Evolutionary conservation across 2,888 invertebrate species (phyloP).

Genomic region (Eupithecia pulchellata): DNA sequence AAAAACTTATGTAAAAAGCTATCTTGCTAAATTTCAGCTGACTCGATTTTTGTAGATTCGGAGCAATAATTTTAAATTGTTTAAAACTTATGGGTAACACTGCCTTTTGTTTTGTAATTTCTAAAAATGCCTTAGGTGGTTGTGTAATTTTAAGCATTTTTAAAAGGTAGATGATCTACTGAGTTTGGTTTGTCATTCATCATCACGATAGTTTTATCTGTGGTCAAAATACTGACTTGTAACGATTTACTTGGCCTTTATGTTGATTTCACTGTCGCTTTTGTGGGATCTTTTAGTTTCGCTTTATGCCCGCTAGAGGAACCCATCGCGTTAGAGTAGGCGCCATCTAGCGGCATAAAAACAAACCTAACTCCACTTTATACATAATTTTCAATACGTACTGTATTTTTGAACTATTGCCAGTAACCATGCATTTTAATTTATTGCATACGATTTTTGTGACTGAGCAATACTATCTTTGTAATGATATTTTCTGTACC

Average conservation of each 20-base stretch:
- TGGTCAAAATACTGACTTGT: conserved; percentile 15
- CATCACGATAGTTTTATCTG: conserved; percentile 38
- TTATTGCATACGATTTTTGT: conserved; percentile 64
- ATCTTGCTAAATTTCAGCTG: conserved; percentile 60
- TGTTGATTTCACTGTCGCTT: conserved; percentile 8
- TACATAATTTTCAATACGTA: conserved; percentile 21
- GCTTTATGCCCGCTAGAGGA: conserved; percentile 14
- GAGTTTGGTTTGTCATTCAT: conserved; percentile 27
- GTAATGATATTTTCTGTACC: conserved; percentile 31
- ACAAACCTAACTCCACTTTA: not conserved
- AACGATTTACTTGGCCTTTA: conserved; percentile 13
- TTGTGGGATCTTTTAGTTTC: not conserved
- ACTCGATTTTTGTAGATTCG: conserved; percentile 57
- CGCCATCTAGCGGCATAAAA: conserved; percentile 20
- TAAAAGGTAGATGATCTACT: conserved; percentile 40
- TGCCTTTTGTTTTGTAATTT: conserved; percentile 50
- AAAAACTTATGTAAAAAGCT: conserved; percentile 56
- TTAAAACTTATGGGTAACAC: conserved; percentile 43
- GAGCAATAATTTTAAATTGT: conserved; percentile 72
- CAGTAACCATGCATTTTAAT: conserved; percentile 80
- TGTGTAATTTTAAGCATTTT: conserved; percentile 51
- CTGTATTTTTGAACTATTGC: conserved; percentile 61
- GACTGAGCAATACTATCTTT: conserved; percentile 58
- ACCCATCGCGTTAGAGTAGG: not conserved
- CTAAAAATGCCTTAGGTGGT: conserved; percentile 51